Base-by-base conservation (phyloP, 2,888 invertebrate species). In the Lepidocyrtoides sp. region DNA sequence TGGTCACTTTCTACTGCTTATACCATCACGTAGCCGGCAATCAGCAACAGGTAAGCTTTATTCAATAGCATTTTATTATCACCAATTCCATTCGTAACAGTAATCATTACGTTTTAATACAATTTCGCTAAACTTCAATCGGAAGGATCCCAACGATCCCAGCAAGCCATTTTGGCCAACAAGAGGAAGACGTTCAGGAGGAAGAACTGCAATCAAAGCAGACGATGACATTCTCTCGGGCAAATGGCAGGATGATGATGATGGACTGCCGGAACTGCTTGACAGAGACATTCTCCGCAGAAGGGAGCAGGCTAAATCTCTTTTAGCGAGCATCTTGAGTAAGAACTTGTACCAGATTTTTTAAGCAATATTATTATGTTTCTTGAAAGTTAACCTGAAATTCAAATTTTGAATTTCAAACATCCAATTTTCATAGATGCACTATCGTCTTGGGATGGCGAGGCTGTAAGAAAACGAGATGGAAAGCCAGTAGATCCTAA, bases 121-220 rank as follows among this genome's bases (percentile, higher is more conserved):
- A 54, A 54, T 54, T 54, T n/a, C 17, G n/a, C 2, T 7, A 17
- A 17, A 17, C n/a, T n/a, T 54, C n/a, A 7, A 5, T 0, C 10
- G 14, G 8, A 26, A 86, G 81, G 79, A 88, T 48, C 84, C 60
- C n/a, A 75, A 89, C 20, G 90, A 90, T 20, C 90, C 90, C 12
- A 90, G 48, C 23, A 85, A 82, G 17, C 92, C 92, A n/a, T 92
- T 92, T 32, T 91, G 91, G 91, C 86, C 92, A n/a, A 82, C 91
- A 3, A 23, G 92, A 14, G 92, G 92, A 23, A 81, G 91, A 51
- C 72, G 92, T n/a, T 84, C 88, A 2, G 91, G 91, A 26, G 57
- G 17, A 12, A 79, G 91, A 72, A 4, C 75, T 0, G 44, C 90
- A 0, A 41, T 85, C 2, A 91, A 75, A 41, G 86, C 89, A 10